Percentiles rank a stretch among this genome's conserved stretches.
phyloP scores from a whole-genome alignment of 2,797 vertebrate species.

The Micrastur ruficollis region DNA sequence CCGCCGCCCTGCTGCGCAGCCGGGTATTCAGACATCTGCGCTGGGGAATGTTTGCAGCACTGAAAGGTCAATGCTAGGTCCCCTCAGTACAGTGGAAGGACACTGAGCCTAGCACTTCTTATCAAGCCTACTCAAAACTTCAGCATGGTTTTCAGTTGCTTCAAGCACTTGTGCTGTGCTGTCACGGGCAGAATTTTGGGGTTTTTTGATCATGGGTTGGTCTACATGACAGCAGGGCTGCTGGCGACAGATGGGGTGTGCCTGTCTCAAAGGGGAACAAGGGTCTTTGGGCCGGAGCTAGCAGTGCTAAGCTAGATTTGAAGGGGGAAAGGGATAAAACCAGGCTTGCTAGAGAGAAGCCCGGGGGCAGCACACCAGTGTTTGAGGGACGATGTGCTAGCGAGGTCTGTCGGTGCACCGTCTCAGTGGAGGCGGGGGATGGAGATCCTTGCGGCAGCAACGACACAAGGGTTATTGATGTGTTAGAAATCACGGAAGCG shows the following conservation, averaged over 20 bases:
- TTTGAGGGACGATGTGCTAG: neutral
- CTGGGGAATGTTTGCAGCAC: neutral
- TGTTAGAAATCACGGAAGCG: too few relatives aligned
- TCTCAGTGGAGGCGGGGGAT: neutral
- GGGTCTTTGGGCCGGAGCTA: neutral
- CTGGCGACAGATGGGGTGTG: neutral
- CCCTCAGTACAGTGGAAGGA: constrained; percentile 11
- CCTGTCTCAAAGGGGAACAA: neutral
- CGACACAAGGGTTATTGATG: neutral
- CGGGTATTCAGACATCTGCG: neutral
- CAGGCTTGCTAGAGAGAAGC: too few relatives aligned
- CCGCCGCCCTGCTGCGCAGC: neutral
- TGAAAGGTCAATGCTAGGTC: neutral
- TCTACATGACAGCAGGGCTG: neutral
- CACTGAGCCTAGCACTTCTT: constrained; percentile 7
- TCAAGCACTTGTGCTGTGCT: constrained; percentile 5
- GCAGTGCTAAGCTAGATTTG: too few relatives aligned
- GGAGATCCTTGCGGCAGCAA: neutral
- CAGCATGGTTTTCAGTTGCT: constrained; percentile 20
- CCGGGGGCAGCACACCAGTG: neutral
- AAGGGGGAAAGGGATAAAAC: too few relatives aligned
- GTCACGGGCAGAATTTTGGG: neutral
- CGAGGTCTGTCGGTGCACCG: neutral
- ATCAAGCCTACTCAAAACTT: constrained; percentile 22
- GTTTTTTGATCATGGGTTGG: neutral